Evolutionary conservation across 2,888 invertebrate species (phyloP).

Genomic region (Nephrocerus scutellatus): DNA sequence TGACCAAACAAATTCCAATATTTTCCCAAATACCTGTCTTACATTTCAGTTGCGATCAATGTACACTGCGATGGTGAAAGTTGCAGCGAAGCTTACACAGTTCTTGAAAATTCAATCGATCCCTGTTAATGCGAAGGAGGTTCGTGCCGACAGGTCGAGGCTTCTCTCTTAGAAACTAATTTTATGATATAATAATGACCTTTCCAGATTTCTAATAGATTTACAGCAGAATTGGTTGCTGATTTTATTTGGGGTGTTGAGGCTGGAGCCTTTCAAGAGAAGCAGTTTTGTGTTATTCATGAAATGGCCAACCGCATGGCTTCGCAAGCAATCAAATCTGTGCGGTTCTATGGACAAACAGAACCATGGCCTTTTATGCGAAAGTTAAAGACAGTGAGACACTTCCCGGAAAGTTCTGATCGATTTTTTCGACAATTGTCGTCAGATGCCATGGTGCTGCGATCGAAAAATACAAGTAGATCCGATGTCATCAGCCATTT

Average conservation of each 20-base stretch:
- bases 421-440: constrained; percentile 23
- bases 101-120: too few species aligned
- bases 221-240: constrained; percentile 41
- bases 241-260: constrained; percentile 45
- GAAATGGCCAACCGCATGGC: constrained; percentile 22
- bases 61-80: constrained; percentile 45
- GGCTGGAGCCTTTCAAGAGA: constrained; percentile 34
- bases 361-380: constrained; percentile 28
- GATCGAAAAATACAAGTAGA: constrained; percentile 18
- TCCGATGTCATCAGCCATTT: constrained; percentile 33
- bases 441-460: constrained; percentile 20
- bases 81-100: constrained; percentile 39
- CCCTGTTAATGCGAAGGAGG: too few species aligned
- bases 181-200: too few species aligned
- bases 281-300: constrained; percentile 17
- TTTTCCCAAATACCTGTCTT: neutral
- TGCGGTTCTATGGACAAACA: constrained; percentile 24
- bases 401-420: constrained; percentile 23
- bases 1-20: neutral
- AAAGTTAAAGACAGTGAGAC: constrained; percentile 16
- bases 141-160: constrained; percentile 12
- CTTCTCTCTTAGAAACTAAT: too few species aligned
- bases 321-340: constrained; percentile 22
- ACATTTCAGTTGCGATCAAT: constrained; percentile 39
- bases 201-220: constrained; percentile 33